Evolutionary conservation across 2,888 invertebrate species (phyloP).

Genomic region (Octonoba sinensis): DNA sequence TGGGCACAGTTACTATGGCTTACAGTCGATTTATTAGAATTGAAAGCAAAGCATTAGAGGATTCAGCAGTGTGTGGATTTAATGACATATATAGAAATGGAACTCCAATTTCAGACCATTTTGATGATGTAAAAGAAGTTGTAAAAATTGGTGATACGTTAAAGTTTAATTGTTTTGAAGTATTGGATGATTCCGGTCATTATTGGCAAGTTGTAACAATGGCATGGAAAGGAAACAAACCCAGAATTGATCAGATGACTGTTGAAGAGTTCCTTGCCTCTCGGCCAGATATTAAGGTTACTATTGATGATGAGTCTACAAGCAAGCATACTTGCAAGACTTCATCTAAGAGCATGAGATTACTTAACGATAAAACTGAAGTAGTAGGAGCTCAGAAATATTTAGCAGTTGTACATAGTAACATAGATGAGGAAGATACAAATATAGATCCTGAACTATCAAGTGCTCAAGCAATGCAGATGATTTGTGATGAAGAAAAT

Average conservation of each 20-base stretch:
- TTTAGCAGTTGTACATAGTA: conserved; percentile 10
- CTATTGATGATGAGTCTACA: neutral
- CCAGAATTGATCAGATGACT: conserved; percentile 27
- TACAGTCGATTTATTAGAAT: conserved; percentile 41
- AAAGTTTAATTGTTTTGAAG: conserved; percentile 43
- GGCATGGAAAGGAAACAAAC: conserved; percentile 43
- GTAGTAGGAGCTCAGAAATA: conserved; percentile 15
- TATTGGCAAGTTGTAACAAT: conserved; percentile 31
- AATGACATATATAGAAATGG: conserved; percentile 38
- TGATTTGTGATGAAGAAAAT: no score
- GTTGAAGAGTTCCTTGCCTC: conserved; percentile 24
- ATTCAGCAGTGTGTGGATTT: conserved; percentile 25
- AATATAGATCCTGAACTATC: neutral
- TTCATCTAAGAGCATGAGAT: neutral
- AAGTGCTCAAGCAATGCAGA: no score
- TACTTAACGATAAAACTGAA: neutral
- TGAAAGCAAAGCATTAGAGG: conserved; percentile 2
- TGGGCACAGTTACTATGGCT: conserved; percentile 24
- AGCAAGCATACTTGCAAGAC: no score
- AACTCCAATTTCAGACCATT: conserved; percentile 14
- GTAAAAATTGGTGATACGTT: conserved; percentile 32
- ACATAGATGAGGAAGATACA: conserved; percentile 5
- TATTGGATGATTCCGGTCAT: conserved; percentile 38
- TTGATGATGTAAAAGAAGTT: conserved; percentile 54
- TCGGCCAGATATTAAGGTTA: conserved; percentile 10